Percentiles rank a stretch among this genome's conserved stretches.
Evolutionary conservation across 2,113 vertebrate genomes (phyloP).

Genomic region (Seriola quinqueradiata): DNA sequence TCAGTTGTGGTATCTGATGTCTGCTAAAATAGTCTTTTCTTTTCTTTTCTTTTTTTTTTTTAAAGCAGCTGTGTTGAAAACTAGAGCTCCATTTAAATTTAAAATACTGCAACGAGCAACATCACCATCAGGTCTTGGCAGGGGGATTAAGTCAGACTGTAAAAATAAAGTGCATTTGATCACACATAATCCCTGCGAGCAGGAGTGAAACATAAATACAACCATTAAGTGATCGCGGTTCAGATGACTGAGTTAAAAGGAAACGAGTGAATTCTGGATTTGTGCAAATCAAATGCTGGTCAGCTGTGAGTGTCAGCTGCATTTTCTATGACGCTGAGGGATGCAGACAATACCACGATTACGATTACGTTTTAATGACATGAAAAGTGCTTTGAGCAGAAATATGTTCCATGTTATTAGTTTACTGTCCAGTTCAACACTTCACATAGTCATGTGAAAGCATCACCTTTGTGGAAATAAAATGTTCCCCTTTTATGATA

Average conservation of each 20-base stretch:
- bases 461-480: too few species aligned
- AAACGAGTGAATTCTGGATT: conserved; percentile 34
- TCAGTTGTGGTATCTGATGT: not conserved
- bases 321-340: conserved; percentile 1
- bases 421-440: too few species aligned
- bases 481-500: too few species aligned
- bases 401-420: not conserved
- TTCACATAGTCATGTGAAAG: too few species aligned
- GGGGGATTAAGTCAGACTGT: conserved; percentile 46
- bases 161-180: conserved; percentile 53
- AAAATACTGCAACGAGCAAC: conserved; percentile 5
- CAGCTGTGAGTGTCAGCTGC: conserved; percentile 17
- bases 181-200: conserved; percentile 45
- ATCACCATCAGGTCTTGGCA: conserved; percentile 18
- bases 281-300: conserved; percentile 23
- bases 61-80: not conserved
- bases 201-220: conserved; percentile 41
- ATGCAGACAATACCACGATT: not conserved
- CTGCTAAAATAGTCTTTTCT: not conserved
- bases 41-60: not conserved
- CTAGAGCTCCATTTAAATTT: not conserved
- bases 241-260: conserved; percentile 44
- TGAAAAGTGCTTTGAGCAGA: conserved; percentile 4
- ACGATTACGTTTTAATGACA: conserved; percentile 5
- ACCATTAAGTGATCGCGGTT: conserved; percentile 39